A percentile compares a stretch with the other conserved stretches of the same genome.
Conservation (phyloP, 2,888 invertebrate genomes). For the Heteromurus nitidus region DNA sequence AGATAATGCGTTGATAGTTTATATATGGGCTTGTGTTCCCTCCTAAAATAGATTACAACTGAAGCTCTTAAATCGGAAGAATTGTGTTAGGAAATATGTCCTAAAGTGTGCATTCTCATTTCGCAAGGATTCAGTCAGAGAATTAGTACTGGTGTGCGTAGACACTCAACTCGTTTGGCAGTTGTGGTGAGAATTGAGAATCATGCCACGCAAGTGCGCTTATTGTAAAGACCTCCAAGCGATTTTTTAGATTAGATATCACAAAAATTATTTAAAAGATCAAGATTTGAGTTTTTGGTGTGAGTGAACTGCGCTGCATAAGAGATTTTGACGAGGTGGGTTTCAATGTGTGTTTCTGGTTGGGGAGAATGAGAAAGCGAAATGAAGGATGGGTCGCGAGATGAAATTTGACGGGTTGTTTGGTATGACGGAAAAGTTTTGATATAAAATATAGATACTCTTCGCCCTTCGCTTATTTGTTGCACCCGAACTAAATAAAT, state of each 20-base stretch:
- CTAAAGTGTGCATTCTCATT: no score
- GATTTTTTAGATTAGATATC: slow-evolving; percentile 55
- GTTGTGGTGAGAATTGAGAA: neutral
- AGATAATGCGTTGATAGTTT: neutral
- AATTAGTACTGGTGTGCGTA: no score
- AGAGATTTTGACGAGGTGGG: no score
- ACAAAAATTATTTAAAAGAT: slow-evolving; percentile 53
- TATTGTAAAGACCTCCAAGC: slow-evolving; percentile 52
- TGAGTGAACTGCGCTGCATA: slow-evolving; percentile 20
- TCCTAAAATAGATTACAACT: no score
- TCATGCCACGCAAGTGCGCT: neutral
- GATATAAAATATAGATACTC: neutral
- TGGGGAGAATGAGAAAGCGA: slow-evolving; percentile 12
- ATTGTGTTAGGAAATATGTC: no score
- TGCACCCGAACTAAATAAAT: slow-evolving; percentile 61
- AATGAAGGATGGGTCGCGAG: slow-evolving; percentile 59
- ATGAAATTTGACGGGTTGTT: slow-evolving; percentile 61
- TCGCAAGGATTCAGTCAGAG: no score
- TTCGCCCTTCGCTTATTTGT: slow-evolving; percentile 34
- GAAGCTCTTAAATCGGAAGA: no score
- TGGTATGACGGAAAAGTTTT: neutral
- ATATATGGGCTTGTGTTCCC: no score
- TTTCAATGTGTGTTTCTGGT: no score
- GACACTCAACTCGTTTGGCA: no score
- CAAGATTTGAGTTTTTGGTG: slow-evolving; percentile 54